Base-by-base conservation (phyloP, 2,797 vertebrate genomes). In the Morus bassanus region DNA sequence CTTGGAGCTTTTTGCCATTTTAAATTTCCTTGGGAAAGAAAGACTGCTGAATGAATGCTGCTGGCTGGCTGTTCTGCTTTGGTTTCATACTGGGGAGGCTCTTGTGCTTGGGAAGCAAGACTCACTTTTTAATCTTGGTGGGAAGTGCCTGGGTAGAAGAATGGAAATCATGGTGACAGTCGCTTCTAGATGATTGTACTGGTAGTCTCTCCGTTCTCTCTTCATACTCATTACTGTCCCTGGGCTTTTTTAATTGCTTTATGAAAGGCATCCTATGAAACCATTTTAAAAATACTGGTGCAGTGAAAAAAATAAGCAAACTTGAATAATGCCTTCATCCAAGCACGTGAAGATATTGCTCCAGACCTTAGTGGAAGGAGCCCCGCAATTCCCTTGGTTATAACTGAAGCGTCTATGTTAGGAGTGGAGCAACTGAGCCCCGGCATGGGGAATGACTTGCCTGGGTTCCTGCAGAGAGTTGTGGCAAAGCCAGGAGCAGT, bases 401-500 rank as follows among this genome's bases (percentile, higher is more conserved):
- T 48, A 43, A 31, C n/a, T 0, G 0, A 35, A 45, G 17, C 1
- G 8, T 46, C 43, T 3, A 0, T 48, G 39, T 51, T 39, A 14
- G 46, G 60, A 72, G 14, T 7, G 53, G 72, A 67, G 50, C 14
- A 51, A 13, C 64, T 54, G 89, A 90, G 76, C 61, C 69, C 35
- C 8, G 6, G 45, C 0, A 0, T 22, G 60, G 24, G 30, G 5
- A 56, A 2, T 1, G 8, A n/a, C 1, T 16, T 74, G 31, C 28
- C 39, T 3, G 4, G 27, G 12, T n/a, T 63, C 48, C 13, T 1
- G 0, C 23, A 35, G 63, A 16, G 63, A 11, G 16, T 31, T 3
- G 10, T 15, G 25, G 23, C 67, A 64, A 79, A 89, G 30, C 21
- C 28, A 59, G 60, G 24, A 85, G 73, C 2, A 5, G 11, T 73